Evolutionary conservation across 23 tunicate species (phyloP).

Genomic region (Halocynthia aurantium): DNA sequence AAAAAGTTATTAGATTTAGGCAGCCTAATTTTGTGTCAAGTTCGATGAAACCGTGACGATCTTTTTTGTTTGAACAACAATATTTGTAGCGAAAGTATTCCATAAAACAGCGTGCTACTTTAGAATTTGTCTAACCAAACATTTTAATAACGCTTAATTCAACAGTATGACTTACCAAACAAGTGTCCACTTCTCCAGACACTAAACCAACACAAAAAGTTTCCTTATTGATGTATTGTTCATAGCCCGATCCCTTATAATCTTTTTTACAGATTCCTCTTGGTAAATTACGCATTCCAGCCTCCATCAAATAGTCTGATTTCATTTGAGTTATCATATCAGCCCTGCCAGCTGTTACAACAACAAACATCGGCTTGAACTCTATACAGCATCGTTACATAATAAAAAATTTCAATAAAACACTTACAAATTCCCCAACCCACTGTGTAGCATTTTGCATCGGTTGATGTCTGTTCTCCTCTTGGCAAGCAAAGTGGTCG

Average conservation of each 20-base stretch:
- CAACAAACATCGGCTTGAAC: not conserved
- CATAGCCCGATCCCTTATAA: conserved; percentile 5
- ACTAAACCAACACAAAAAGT: not conserved
- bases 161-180: not conserved
- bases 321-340: not conserved
- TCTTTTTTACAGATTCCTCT: not conserved
- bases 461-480: not conserved
- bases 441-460: conserved; percentile 5
- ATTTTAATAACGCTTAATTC: too few relatives aligned
- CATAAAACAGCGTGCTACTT: too few relatives aligned
- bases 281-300: conserved; percentile 1
- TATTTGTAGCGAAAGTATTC: too few relatives aligned
- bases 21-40: too few relatives aligned
- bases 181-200: conserved; percentile 1
- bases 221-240: not conserved
- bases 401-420: not conserved
- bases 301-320: conserved; percentile 4
- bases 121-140: too few relatives aligned
- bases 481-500: conserved; percentile 4
- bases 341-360: not conserved
- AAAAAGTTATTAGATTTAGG: too few relatives aligned
- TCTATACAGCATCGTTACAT: too few relatives aligned
- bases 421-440: conserved; percentile 7
- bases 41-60: too few relatives aligned
- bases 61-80: too few relatives aligned